phyloP scores from a whole-genome alignment of 2,888 invertebrate species.

The Drosophila acutilabella region DNA sequence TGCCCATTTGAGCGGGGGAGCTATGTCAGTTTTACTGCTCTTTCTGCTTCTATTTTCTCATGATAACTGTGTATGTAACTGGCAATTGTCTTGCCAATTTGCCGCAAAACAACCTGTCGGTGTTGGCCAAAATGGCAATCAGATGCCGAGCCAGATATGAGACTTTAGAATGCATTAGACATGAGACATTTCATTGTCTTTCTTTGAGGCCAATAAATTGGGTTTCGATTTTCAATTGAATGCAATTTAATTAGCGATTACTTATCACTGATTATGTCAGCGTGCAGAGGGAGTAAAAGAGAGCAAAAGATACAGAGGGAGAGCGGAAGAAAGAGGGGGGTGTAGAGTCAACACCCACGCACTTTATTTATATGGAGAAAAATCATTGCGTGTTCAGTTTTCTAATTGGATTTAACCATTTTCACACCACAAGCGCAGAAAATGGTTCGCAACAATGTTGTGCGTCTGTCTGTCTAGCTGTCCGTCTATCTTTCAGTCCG shows the following conservation, averaged over 20 bases:
- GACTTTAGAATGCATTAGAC: conserved; percentile 60
- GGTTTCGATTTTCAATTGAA: conserved; percentile 50
- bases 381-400: conserved; percentile 64
- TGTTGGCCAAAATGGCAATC: conserved; percentile 66
- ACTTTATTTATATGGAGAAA: conserved; percentile 20
- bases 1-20: conserved; percentile 51
- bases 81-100: conserved; percentile 77
- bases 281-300: conserved; percentile 7
- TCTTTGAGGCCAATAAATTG: conserved; percentile 47
- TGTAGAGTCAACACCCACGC: conserved; percentile 42
- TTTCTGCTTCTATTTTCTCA: conserved; percentile 53
- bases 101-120: conserved; percentile 74
- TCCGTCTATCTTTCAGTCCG: not conserved
- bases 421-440: conserved; percentile 67
- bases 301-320: not conserved
- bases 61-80: conserved; percentile 69
- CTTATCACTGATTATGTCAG: conserved; percentile 76
- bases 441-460: conserved; percentile 39
- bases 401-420: conserved; percentile 72
- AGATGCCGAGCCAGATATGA: conserved; percentile 49
- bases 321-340: not conserved
- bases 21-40: conserved; percentile 35
- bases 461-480: not conserved
- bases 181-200: conserved; percentile 70
- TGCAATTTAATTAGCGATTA: conserved; percentile 74